Conservation (phyloP, 2,113 vertebrate genomes). For the Myodes glareolus region DNA sequence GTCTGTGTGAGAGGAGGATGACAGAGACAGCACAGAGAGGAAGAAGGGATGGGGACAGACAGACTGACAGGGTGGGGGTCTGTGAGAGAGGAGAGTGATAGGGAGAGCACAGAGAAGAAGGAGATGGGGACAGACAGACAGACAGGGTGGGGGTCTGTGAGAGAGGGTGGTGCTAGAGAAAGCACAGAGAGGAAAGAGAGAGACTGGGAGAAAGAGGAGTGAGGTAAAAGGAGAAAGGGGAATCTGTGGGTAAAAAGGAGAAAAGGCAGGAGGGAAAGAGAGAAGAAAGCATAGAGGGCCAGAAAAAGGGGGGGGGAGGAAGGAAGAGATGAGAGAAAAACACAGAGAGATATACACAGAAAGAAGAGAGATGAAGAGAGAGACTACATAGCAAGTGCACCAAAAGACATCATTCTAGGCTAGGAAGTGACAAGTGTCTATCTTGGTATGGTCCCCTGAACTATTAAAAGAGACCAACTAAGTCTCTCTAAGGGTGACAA, state of each 20-base stretch:
- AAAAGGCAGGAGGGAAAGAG: background rate
- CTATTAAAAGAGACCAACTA: background rate
- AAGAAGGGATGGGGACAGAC: too few species aligned
- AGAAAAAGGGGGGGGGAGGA: background rate
- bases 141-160: background rate
- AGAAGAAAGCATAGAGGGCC: background rate
- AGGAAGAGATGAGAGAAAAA: background rate
- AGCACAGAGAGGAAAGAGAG: too few species aligned
- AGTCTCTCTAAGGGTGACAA: too few species aligned
- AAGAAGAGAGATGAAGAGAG: too few species aligned
- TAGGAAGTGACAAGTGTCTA: background rate
- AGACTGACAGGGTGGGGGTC: too few species aligned
- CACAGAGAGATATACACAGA: background rate
- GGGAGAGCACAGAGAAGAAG: too few species aligned
- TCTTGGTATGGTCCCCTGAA: background rate
- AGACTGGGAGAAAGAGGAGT: background rate
- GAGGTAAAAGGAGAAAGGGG: too few species aligned
- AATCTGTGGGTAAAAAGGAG: too few species aligned
- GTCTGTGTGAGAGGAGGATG: too few species aligned
- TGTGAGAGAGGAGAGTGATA: too few species aligned
- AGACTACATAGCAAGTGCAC: background rate
- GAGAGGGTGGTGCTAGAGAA: background rate
- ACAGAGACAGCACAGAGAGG: too few species aligned
- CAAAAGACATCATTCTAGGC: background rate
- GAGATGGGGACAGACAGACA: background rate